Evolutionary conservation across 2,888 invertebrate species (phyloP).

Genomic region (Andrena minutula): DNA sequence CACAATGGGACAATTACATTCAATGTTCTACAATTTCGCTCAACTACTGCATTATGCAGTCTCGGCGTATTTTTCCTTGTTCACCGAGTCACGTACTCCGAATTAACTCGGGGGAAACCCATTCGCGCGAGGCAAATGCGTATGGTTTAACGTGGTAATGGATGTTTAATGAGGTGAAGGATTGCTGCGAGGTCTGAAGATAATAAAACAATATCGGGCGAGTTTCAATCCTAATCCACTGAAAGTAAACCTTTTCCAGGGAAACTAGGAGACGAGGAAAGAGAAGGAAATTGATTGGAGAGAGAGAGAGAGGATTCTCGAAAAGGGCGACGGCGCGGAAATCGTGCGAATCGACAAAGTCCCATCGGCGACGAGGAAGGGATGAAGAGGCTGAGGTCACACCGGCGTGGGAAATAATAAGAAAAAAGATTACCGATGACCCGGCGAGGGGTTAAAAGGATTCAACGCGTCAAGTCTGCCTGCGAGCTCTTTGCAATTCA

Average conservation of each 20-base stretch:
- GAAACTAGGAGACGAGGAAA: not conserved
- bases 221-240: too few species aligned
- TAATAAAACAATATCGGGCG: too few species aligned
- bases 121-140: too few species aligned
- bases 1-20: not conserved
- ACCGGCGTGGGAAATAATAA: conserved; percentile 43
- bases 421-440: conserved; percentile 61
- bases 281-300: not conserved
- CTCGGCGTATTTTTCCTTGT: not conserved
- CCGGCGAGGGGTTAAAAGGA: conserved; percentile 67
- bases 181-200: too few species aligned
- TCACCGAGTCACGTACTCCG: not conserved
- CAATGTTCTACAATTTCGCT: not conserved
- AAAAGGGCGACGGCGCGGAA: not conserved
- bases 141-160: too few species aligned
- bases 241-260: too few species aligned
- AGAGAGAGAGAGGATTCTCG: not conserved
- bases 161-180: too few species aligned
- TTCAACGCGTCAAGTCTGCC: conserved; percentile 62
- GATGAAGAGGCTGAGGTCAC: not conserved
- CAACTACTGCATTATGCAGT: not conserved
- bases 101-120: not conserved
- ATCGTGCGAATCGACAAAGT: conserved; percentile 16
- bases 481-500: conserved; percentile 68
- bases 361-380: not conserved